Conservation (phyloP, 2,113 vertebrate genomes). For the Actenoides lindsayi region DNA sequence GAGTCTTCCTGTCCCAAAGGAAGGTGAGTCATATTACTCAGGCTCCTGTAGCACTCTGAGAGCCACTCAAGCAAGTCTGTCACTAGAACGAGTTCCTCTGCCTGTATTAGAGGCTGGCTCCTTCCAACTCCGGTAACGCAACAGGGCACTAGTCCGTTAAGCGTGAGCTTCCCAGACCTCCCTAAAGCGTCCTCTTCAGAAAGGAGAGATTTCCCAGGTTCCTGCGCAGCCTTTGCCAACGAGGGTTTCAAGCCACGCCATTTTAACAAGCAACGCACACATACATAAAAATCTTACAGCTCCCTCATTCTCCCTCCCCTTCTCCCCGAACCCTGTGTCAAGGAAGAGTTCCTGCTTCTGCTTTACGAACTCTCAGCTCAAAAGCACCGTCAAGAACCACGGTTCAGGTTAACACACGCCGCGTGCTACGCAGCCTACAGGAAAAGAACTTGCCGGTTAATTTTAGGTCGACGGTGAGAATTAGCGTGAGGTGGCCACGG, state of each 20-base stretch:
- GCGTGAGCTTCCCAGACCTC: not conserved
- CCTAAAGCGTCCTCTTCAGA: not conserved
- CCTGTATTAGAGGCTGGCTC: not conserved
- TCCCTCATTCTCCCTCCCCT: not conserved
- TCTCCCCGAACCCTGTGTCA: not conserved
- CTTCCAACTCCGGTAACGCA: not conserved
- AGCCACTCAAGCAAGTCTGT: not conserved
- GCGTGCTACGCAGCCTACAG: not conserved
- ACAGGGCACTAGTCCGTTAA: not conserved
- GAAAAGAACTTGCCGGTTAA: not conserved
- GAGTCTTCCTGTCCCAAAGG: not conserved
- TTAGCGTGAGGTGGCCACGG: accelerated
- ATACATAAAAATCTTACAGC: not conserved
- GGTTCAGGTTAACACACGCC: accelerated
- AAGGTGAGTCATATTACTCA: not conserved
- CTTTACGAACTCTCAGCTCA: not conserved
- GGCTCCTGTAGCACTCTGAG: not conserved
- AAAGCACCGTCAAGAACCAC: not conserved
- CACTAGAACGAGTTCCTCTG: not conserved
- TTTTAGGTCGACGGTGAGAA: not conserved
- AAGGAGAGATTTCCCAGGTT: not conserved
- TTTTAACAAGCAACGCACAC: not conserved
- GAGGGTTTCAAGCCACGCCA: not conserved
- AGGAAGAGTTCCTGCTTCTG: not conserved
- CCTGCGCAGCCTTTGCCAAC: not conserved